These are phyloP conservation scores for Alosa sapidissima DNA, from an alignment of 2,797 vertebrate genomes.

Conservation along the genomic window DNA sequence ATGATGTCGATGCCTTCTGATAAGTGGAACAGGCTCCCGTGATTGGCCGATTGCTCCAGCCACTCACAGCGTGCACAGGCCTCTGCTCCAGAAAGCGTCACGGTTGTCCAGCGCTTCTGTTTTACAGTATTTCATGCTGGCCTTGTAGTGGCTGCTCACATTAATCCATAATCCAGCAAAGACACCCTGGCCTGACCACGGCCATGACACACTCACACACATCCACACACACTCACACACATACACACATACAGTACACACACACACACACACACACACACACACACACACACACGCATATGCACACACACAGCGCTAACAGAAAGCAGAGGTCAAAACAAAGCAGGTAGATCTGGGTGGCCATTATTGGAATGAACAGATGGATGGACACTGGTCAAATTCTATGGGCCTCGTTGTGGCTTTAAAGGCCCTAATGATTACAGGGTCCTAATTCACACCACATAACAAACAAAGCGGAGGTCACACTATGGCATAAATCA, in stretches of 20 bases:
- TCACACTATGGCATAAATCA: not conserved
- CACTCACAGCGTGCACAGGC: not conserved
- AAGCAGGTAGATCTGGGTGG: not conserved
- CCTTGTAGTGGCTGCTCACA: conserved; percentile 35
- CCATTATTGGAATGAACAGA: not conserved
- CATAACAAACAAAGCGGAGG: not conserved
- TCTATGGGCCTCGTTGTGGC: not conserved
- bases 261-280: not conserved
- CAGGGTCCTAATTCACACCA: not conserved
- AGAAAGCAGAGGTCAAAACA: not conserved
- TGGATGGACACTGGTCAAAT: not conserved
- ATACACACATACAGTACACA: not conserved
- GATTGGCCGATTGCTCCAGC: not conserved
- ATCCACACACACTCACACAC: not conserved
- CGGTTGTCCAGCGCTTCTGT: conserved; percentile 47
- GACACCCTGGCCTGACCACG: conserved; percentile 38
- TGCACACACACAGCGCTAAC: not conserved
- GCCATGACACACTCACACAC: not conserved
- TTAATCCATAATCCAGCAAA: conserved; percentile 56
- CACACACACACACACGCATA: too few relatives aligned
- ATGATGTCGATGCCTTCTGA: not conserved
- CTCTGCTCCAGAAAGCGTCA: conserved; percentile 34
- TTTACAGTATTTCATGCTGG: conserved; percentile 45
- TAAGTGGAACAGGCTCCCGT: not conserved
- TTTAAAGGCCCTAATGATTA: not conserved